phyloP scores from a whole-genome alignment of 1,140 invertebrate species.

The Caenorhabditis remanei region DNA sequence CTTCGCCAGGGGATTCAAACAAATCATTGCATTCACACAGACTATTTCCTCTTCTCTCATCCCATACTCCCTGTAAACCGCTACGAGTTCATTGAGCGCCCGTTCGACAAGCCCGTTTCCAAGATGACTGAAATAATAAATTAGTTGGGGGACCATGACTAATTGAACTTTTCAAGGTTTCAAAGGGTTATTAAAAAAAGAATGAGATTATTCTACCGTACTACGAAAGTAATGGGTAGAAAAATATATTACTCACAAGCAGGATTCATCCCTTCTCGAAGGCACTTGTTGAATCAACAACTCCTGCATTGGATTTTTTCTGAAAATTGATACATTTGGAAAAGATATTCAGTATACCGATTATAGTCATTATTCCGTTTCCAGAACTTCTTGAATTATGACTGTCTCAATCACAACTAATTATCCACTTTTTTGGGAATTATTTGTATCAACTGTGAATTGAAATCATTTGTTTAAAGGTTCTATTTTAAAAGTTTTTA shows the following conservation, averaged over 20 bases:
- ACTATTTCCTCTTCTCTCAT: conserved; percentile 76
- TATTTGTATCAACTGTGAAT: too few relatives aligned
- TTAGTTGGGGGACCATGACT: background rate
- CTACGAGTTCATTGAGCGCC: conserved; percentile 73
- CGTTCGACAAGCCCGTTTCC: conserved; percentile 75
- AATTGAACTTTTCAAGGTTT: too few relatives aligned
- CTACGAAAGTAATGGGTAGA: background rate
- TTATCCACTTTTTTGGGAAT: too few relatives aligned
- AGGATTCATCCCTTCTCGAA: conserved; percentile 75
- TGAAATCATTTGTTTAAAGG: too few relatives aligned
- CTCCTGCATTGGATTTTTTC: conserved; percentile 58
- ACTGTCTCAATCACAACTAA: too few relatives aligned
- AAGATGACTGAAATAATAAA: conserved; percentile 70
- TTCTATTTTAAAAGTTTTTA: too few relatives aligned
- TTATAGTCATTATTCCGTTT: too few relatives aligned
- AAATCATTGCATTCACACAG: conserved; percentile 76
- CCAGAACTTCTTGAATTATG: too few relatives aligned
- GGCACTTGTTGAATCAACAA: conserved; percentile 74
- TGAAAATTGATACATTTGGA: too few relatives aligned
- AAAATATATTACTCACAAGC: conserved; percentile 66
- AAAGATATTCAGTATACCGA: too few relatives aligned
- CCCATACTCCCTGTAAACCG: conserved; percentile 71
- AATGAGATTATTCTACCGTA: conserved; percentile 7
- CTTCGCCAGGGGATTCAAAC: conserved; percentile 75
- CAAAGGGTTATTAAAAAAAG: background rate